Evolutionary conservation across 2,888 invertebrate species (phyloP), one percentile per base, ranked within the genome.

Genomic region (Leptopilina drosophilae): DNA sequence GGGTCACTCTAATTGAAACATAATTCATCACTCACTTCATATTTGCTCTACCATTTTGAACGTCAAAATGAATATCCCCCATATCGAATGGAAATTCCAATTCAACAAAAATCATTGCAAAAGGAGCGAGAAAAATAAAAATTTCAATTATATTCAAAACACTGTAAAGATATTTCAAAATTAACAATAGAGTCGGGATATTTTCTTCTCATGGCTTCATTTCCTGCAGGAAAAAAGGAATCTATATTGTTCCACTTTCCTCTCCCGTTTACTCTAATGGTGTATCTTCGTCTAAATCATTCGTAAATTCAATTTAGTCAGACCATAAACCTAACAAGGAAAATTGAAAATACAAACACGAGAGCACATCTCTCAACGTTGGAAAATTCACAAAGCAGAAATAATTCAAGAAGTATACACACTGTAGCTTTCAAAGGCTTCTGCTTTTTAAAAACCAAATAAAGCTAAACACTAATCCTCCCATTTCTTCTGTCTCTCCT

Each of bases 381-480:
- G 62, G 62, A 62, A 62, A 62, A 26, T 26, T 69, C 14, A 7
- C 12, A 69, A 69, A 62, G 62, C 64, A 64, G 26, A 56, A 73
- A 33, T 73, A 73, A 73, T 73, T 12, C 56, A 73, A 56, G 8
- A 53, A 73, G 53, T 12, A 73, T 33, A 40, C 49, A 49, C 26
- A 49, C 26, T 64, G 53, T 56, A 73, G 53, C n/a, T 9, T 33
- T 53, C 26, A 73, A 56, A 73, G 53, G 11, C 8, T n/a, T 40
- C 26, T 64, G 40, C 73, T 56, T 26, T 73, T 56, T 56, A 73
- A 15, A 42, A 73, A 56, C 53, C 20, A 56, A 33, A 53, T 56
- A 56, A 49, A 46, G 26, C 67, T 49, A 14, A 73, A 56, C 73
- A 33, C 56, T 73, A 73, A 73, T 56, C 73, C 73, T 73, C 56